Base-by-base conservation (phyloP, 2,113 vertebrate genomes). In the Pteruthius melanotis region DNA sequence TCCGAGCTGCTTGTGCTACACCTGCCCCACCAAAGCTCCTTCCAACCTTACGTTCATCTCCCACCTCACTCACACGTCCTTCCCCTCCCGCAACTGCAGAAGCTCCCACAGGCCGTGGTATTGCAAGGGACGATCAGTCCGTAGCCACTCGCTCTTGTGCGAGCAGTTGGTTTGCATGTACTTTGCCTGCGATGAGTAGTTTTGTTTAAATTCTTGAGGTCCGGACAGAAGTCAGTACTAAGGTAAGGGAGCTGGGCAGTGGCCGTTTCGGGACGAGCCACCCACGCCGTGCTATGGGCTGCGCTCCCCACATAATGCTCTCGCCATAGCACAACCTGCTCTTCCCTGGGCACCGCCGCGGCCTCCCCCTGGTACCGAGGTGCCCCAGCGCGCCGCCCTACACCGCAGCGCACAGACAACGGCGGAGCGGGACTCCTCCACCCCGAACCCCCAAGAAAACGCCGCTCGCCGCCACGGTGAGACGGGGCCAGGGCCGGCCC, bases 401-500 rank as follows among this genome's bases (percentile, higher is more conserved):
- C 52, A 8, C 14, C 57, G 9, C 7, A 40, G 17, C 24, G 19
- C 54, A 35, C 33, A 26, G 7, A 14, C 4, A 26, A 10, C 22
- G 8, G 6, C 35, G 2, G 4, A 14, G 26, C 4, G 0, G 1
- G 4, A 5, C 33, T 2, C 14, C 47, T 30, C 31, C 4, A 22
- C 39, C 19, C 70, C 11, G 1, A 23, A 2, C 1, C 11, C 28
- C 6, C 21, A 1, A 0, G 1, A 2, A 23, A 57, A 1, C 4
- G 0, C 37, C 2, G 1, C 26, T 6, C 10, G 1, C 9, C 1
- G 13, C 8, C 21, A 3, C 3, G 2, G 5, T 0, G 16, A 33
- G 1, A 1, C 0, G 3, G 1, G 4, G 0, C 2, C n/a, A 1
- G 0, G 0, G 0, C 3, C 5, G 0, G 0, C 2, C 9, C 2